phyloP scores from a whole-genome alignment of 2,113 vertebrate species.

The Malurus elegans region DNA sequence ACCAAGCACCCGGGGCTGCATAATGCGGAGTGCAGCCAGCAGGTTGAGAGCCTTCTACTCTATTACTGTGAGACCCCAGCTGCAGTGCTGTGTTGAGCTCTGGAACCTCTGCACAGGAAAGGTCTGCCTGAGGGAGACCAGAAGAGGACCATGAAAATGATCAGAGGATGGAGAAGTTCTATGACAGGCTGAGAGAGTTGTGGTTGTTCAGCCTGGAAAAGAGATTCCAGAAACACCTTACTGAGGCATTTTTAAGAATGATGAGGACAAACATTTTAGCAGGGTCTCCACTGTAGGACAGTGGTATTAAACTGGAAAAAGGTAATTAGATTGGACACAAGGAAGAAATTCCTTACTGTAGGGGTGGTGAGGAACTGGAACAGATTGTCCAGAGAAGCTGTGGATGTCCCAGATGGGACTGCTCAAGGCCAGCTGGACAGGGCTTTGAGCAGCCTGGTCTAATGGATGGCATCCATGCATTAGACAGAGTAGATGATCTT shows the following conservation, averaged over 20 bases:
- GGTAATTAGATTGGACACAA: not conserved
- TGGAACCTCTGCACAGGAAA: not conserved
- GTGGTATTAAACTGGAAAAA: not conserved
- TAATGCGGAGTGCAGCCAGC: rapidly evolving
- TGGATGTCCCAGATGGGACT: not conserved
- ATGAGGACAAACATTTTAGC: not conserved
- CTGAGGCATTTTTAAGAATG: not conserved
- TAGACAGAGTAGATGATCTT: not conserved
- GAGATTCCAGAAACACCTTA: not conserved
- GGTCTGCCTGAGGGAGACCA: rapidly evolving
- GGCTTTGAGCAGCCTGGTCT: not conserved
- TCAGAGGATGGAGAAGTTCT: not conserved
- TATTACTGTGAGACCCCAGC: rapidly evolving
- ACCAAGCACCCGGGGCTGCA: not conserved
- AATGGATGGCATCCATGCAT: not conserved
- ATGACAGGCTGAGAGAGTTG: not conserved
- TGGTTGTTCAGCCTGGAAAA: not conserved
- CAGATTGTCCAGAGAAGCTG: not conserved
- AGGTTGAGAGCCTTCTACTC: rapidly evolving
- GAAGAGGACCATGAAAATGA: not conserved
- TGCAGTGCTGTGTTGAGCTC: not conserved
- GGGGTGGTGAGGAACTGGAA: not conserved
- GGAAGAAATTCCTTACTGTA: not conserved
- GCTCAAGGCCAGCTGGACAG: not conserved
- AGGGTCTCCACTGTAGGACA: not conserved